phyloP scores from a whole-genome alignment of 92 coral and sea anemone genomes.

The Heteractis magnifica region DNA sequence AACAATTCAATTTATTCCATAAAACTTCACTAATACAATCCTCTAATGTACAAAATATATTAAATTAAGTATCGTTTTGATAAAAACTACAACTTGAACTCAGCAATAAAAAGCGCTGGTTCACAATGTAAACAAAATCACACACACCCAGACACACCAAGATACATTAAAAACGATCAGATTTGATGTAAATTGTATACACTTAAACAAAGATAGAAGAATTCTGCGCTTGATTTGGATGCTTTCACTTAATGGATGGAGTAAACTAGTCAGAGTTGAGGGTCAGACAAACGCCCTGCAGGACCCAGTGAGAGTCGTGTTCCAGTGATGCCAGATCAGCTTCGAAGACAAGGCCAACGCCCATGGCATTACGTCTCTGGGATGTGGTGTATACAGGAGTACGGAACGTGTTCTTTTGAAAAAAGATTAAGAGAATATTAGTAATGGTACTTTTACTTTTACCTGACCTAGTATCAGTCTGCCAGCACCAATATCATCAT shows the following conservation, averaged over 20 bases:
- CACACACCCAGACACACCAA: too few species aligned
- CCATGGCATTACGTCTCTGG: conserved; percentile 99
- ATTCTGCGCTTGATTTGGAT: not conserved
- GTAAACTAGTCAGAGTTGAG: conserved; percentile 80
- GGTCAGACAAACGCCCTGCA: conserved; percentile 98
- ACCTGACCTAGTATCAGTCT: not conserved
- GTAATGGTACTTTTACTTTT: not conserved
- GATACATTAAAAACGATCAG: too few species aligned
- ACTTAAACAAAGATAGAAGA: too few species aligned
- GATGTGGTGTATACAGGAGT: conserved; percentile 99
- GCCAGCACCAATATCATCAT: not conserved
- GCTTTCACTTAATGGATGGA: not conserved
- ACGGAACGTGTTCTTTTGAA: conserved; percentile 87
- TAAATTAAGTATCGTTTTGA: too few species aligned
- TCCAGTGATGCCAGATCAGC: conserved; percentile 93
- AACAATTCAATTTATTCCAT: too few species aligned
- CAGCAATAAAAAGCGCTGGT: too few species aligned
- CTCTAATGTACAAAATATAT: too few species aligned
- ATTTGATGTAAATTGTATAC: too few species aligned
- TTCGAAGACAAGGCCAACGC: conserved; percentile 95
- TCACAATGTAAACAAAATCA: too few species aligned
- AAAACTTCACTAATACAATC: too few species aligned
- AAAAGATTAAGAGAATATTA: not conserved
- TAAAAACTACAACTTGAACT: too few species aligned
- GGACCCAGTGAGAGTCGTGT: conserved; percentile 96